phyloP scores from a whole-genome alignment of 2,888 invertebrate species.

The Amaurobius ferox region DNA sequence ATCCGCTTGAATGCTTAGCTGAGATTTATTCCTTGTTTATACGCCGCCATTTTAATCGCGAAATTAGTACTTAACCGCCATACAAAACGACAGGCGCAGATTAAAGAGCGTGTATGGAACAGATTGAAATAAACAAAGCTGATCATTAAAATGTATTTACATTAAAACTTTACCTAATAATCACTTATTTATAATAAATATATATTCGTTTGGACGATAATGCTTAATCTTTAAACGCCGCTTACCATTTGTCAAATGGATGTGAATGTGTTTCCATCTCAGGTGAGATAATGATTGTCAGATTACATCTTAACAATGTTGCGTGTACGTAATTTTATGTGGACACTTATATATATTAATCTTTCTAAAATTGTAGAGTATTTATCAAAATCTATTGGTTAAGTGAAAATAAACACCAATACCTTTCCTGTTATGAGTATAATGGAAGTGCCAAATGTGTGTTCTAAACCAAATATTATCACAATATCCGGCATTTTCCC shows the following conservation, averaged over 20 bases:
- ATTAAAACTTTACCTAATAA: neutral
- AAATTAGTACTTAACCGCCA: neutral
- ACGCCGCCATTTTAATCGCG: conserved; percentile 8
- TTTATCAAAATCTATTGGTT: neutral
- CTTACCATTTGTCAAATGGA: conserved; percentile 20
- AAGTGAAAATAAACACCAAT: neutral
- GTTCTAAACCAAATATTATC: too few species aligned
- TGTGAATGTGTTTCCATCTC: conserved; percentile 43
- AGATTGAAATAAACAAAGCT: neutral
- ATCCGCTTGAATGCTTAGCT: too few species aligned
- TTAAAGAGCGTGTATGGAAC: neutral
- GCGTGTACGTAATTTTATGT: neutral
- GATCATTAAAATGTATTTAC: neutral
- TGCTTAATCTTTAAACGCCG: neutral
- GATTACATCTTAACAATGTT: neutral
- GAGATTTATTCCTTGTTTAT: too few species aligned
- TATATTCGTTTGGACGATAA: neutral
- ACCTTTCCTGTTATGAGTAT: too few species aligned
- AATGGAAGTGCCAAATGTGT: too few species aligned
- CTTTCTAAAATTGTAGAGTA: neutral
- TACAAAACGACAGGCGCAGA: neutral
- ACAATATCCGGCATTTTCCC: too few species aligned
- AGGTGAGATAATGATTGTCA: conserved; percentile 31
- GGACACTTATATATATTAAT: neutral
- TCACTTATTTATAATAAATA: neutral